Evolutionary conservation across 2,113 vertebrate genomes (phyloP), one percentile per base, ranked within the genome.

Genomic region (Hemiscyllium ocellatum): DNA sequence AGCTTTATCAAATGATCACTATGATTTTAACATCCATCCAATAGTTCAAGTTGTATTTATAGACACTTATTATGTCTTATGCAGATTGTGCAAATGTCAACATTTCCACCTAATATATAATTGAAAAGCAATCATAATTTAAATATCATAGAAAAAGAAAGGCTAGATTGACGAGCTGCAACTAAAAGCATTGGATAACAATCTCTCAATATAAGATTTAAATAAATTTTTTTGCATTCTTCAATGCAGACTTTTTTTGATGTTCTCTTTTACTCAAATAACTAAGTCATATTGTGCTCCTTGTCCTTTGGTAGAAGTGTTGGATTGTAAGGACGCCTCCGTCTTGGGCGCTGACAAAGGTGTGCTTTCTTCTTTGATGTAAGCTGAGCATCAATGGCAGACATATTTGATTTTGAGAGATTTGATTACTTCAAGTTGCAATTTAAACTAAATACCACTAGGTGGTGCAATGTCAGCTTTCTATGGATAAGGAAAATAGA

Each of bases 361-460:
- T 96, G 97, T 97, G 90, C 98, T 96, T 50, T 99, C 98, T 96
- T 99, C 99, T 96, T 98, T 99, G 96, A 99, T 98, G 91, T 99
- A 99, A 66, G 99, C 99, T 99, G 95, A 96, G 96, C 97, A 97
- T 85, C 4, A 96, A 96, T 96, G 95, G 85, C 7, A 50, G 50
- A 69, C 33, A 5, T 42, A 26, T 26, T 95, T 33, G 47, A 47
- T 12, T 24, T 24, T 95, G 24, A 19, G 22, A 72, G 19, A 15
- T 12, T 61, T 61, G 86, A 89, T 86, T 47, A 42, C 61, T 90
- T n/a, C 87, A 90, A 90, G 26, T 61, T 65, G 19, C 65, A 22
- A 94, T 94, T 68, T 94, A 33, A 13, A 19, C 42, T 68, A n/a
- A 37, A 68, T 17, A 24, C 90, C n/a, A 93, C 61, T 24, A 94